Base-by-base conservation (phyloP, 2,113 vertebrate species). In the Gambusia affinis region DNA sequence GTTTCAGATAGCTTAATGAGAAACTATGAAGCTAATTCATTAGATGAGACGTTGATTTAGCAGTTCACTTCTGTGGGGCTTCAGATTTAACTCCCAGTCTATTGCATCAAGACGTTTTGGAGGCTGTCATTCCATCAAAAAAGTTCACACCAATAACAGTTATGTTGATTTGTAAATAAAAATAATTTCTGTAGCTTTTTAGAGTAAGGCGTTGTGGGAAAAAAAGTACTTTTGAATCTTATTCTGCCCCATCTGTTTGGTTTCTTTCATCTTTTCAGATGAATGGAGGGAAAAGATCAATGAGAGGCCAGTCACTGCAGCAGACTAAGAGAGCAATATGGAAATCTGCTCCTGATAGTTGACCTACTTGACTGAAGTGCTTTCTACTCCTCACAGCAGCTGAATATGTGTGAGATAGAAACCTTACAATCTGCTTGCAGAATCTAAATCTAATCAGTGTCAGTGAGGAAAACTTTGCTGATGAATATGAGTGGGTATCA, bases 201-300 rank as follows among this genome's bases (percentile, higher is more conserved):
- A 0, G 1, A 75, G 24, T 63, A 0, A 65, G 14, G 63, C 60
- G 17, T 10, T 57, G 3, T 24, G 22, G 17, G 0, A 4, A 57
- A n/a, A 57, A 57, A 54, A 73, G 72, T 61, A 66, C 12, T 33
- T 68, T 60, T 75, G 24, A 28, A 28, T 73, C 6, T 37, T 3
- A 10, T 54, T 19, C 37, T 42, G 57, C 0, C 11, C 28, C 37
- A 17, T 72, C 66, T 63, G 73, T 67, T 78, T 63, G 51, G 63
- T 71, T 72, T 60, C n/a, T 29, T 78, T 80, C 60, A 70, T 74
- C 10, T 65, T 67, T 76, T 39, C 47, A 62, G 44, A 77, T 77
- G 64, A 70, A 70, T 37, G 14, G 27, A 76, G 66, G 64, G 27
- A 72, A 67, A 62, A 73, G 10, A 85, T 64, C 64, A 81, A 81